These are phyloP conservation scores for Cebus imitator DNA, from an alignment of 2,113 vertebrate genomes.

Conservation along the genomic window DNA sequence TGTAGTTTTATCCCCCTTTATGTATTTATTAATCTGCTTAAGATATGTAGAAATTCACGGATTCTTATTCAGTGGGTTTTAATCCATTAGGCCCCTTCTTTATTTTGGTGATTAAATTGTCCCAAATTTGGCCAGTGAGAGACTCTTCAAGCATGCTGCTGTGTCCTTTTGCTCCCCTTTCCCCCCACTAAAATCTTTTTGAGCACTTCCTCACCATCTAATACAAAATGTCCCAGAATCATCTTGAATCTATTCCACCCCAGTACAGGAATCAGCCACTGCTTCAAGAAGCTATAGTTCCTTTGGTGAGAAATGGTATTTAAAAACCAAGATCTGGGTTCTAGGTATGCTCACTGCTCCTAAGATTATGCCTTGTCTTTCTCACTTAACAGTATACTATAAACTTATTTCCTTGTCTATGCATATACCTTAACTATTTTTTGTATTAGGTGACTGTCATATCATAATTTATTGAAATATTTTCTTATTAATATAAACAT, in stretches of 20 bases:
- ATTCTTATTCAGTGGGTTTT: background rate
- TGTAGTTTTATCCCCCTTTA: background rate
- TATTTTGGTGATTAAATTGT: background rate
- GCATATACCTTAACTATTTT: background rate
- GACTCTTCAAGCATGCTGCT: background rate
- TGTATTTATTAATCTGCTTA: background rate
- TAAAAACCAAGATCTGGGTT: background rate
- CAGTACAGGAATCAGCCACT: background rate
- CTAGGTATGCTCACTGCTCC: background rate
- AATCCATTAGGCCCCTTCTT: background rate
- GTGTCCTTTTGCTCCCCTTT: background rate
- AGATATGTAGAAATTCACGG: background rate
- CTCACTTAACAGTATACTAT: background rate
- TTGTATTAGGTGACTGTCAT: background rate
- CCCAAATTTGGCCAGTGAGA: background rate
- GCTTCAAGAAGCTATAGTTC: background rate
- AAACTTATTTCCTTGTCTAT: background rate
- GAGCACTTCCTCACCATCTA: background rate
- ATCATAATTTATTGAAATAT: background rate
- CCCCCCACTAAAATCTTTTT: background rate
- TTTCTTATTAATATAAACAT: constrained; percentile 2
- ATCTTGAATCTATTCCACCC: background rate
- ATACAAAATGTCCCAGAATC: background rate
- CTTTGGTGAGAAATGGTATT: background rate
- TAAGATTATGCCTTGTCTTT: background rate